These are phyloP conservation scores for Zonitis immaculata DNA, from an alignment of 2,888 invertebrate genomes.

Conservation along the genomic window DNA sequence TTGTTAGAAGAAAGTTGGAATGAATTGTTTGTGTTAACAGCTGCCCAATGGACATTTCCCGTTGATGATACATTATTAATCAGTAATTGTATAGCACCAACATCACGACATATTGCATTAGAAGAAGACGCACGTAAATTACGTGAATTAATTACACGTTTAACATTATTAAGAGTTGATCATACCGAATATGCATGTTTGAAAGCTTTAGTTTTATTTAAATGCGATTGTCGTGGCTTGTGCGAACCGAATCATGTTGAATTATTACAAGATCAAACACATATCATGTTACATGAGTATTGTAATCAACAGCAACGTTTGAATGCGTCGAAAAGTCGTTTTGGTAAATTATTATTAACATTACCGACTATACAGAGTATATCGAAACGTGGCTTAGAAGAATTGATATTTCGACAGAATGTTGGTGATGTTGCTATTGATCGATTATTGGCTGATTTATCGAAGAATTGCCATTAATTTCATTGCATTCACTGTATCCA, in stretches of 20 bases:
- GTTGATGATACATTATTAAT: constrained; percentile 61
- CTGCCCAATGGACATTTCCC: constrained; percentile 73
- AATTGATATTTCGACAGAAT: constrained; percentile 74
- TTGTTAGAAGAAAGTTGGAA: constrained; percentile 78
- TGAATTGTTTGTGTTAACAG: constrained; percentile 76
- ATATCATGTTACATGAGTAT: constrained; percentile 71
- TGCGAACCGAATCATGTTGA: constrained; percentile 58
- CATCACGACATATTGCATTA: constrained; percentile 52
- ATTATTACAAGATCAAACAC: constrained; percentile 75
- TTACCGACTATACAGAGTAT: constrained; percentile 58
- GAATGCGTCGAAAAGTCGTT: constrained; percentile 56
- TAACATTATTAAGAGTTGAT: constrained; percentile 65
- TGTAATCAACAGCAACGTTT: constrained; percentile 48
- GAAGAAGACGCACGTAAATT: constrained; percentile 58
- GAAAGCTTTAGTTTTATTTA: constrained; percentile 77
- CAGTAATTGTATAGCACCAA: constrained; percentile 49
- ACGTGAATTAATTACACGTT: constrained; percentile 61
- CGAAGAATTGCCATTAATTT: constrained; percentile 37
- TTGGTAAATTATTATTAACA: constrained; percentile 69
- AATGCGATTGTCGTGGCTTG: constrained; percentile 64
- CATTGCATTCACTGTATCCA: background rate
- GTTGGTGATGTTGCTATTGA: constrained; percentile 71
- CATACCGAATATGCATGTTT: constrained; percentile 80
- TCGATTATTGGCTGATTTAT: constrained; percentile 64
- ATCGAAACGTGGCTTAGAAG: constrained; percentile 51